Evolutionary conservation across 1,140 invertebrate genomes (phyloP).

Genomic region (Idris sp.): DNA sequence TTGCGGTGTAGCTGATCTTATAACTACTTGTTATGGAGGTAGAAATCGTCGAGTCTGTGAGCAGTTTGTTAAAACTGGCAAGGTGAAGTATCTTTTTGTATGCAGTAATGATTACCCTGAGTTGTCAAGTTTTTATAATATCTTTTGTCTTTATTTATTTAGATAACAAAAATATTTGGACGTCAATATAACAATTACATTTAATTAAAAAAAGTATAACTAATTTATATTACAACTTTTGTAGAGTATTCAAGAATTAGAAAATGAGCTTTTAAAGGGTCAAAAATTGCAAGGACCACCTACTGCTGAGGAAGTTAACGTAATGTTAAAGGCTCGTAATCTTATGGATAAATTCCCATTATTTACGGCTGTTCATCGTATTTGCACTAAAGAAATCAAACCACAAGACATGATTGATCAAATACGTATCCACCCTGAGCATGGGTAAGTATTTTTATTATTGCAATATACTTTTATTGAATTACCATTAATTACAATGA

Average conservation of each 20-base stretch:
- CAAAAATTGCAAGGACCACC: slow-evolving; percentile 91
- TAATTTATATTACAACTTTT: slow-evolving; percentile 57
- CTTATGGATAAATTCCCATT: slow-evolving; percentile 86
- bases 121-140: too few species aligned
- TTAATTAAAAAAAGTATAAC: slow-evolving; percentile 12
- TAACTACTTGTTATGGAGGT: slow-evolving; percentile 92
- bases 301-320: slow-evolving; percentile 89
- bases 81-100: slow-evolving; percentile 79
- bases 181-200: too few species aligned
- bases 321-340: slow-evolving; percentile 82
- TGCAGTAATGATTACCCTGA: too few species aligned
- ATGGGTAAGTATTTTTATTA: slow-evolving; percentile 71
- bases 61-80: slow-evolving; percentile 86
- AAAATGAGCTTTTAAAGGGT: slow-evolving; percentile 89
- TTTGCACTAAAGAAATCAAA: slow-evolving; percentile 84
- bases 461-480: too few species aligned
- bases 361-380: slow-evolving; percentile 86
- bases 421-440: slow-evolving; percentile 86
- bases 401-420: slow-evolving; percentile 83
- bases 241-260: slow-evolving; percentile 84
- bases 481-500: too few species aligned
- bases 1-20: slow-evolving; percentile 91
- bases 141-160: too few species aligned
- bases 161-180: too few species aligned
- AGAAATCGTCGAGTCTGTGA: slow-evolving; percentile 88